Conservation (phyloP, 2,113 vertebrate genomes). For the Macrotis lagotis region DNA sequence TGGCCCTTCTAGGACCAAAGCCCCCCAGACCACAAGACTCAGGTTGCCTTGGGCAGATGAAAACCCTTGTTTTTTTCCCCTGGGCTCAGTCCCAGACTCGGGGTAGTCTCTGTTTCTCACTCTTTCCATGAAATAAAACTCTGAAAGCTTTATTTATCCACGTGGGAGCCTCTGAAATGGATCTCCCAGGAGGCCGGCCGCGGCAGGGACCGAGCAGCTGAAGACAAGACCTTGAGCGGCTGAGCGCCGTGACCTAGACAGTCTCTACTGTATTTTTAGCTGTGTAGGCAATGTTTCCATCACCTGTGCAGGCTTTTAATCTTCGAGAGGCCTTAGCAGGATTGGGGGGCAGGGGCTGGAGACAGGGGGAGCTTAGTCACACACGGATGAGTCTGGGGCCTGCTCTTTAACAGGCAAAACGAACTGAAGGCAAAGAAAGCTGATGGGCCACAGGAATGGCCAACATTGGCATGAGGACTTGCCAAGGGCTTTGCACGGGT, state of each 20-base stretch:
- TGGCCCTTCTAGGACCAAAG: neutral
- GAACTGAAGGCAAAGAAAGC: neutral
- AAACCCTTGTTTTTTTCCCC: conserved; percentile 1
- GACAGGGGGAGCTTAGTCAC: neutral
- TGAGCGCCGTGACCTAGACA: conserved; percentile 62
- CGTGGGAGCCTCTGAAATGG: conserved; percentile 52
- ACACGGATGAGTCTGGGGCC: neutral
- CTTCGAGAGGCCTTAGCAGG: conserved; percentile 31
- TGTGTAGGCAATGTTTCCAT: conserved; percentile 65
- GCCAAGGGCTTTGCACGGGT: neutral
- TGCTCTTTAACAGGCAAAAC: neutral
- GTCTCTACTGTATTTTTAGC: conserved; percentile 71
- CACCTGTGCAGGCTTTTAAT: conserved; percentile 68
- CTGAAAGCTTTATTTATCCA: conserved; percentile 23
- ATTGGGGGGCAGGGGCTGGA: conserved; percentile 8
- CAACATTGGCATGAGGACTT: neutral
- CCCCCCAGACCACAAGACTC: neutral
- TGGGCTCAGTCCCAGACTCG: neutral
- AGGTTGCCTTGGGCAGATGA: neutral
- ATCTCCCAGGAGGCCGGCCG: conserved; percentile 12
- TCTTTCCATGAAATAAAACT: conserved; percentile 73
- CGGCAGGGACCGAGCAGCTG: conserved; percentile 32
- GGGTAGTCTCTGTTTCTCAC: conserved; percentile 12
- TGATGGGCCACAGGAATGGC: neutral
- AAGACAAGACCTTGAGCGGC: conserved; percentile 70